Base-by-base conservation (phyloP, 2,888 invertebrate genomes). In the Bimastos eiseni region DNA sequence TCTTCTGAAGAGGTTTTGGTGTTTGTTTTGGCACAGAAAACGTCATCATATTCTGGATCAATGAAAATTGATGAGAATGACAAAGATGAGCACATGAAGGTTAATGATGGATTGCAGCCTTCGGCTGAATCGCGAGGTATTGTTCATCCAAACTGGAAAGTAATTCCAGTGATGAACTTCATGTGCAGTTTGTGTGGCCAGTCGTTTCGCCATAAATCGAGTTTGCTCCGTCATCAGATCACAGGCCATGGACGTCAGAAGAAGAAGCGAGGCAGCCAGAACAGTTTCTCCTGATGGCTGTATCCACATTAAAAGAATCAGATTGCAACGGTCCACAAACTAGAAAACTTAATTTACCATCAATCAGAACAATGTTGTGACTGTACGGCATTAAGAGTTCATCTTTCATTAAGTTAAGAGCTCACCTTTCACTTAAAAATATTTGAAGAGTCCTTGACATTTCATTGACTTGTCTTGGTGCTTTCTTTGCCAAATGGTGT, bases 21-120 rank as follows among this genome's bases (percentile, higher is more conserved):
- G 70, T 70, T 70, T 70, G 70, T 70, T 70, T 70, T 70, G 70
- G 70, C 70, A 70, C 70, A 70, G 70, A 70, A 70, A 70, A 70
- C n/a, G 70, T 70, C 70, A n/a, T 70, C 70, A n/a, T 70, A n/a
- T 70, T n/a, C 70, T 70, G 70, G 70, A 70, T 70, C 70, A 70
- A 30, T 70, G 8, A 70, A n/a, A 70, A n/a, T 11, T 70, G 70
- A 30, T 70, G 70, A 70, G 70, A 70, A 70, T 70, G 70, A 30
- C n/a, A 17, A 70, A 17, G 70, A 70, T 30, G 70, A 55, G 55
- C 24, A 30, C n/a, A 70, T 70, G 70, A 11, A 70, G 70, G n/a
- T 30, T n/a, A 70, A 70, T 70, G 70, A 70, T 70, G 70, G 70
- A 70, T 70, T 70, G 70, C 30, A 70, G 70, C 70, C 70, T 70